phyloP scores from a whole-genome alignment of 2,888 invertebrate genomes.

The Archips crataeganus region DNA sequence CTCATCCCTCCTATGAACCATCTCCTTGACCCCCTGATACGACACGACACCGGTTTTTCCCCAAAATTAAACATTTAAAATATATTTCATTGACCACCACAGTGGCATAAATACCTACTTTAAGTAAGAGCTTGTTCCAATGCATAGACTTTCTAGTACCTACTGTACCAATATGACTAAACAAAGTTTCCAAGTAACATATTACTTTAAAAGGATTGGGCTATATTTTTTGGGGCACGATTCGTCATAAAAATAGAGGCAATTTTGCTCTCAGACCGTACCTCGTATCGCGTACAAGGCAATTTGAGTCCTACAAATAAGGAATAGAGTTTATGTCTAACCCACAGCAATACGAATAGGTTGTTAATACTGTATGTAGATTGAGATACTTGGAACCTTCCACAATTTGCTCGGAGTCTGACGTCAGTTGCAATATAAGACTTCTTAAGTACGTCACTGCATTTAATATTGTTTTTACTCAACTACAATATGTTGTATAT shows the following conservation, averaged over 20 bases:
- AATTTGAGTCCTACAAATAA: background rate
- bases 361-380: slow-evolving; percentile 18
- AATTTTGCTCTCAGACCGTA: slow-evolving; percentile 59
- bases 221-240: slow-evolving; percentile 46
- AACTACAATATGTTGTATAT: background rate
- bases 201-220: slow-evolving; percentile 35
- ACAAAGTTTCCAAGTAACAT: slow-evolving; percentile 26
- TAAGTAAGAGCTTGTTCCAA: no score
- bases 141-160: no score
- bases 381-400: slow-evolving; percentile 31
- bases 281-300: slow-evolving; percentile 42
- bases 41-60: no score
- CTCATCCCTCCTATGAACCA: no score
- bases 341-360: background rate
- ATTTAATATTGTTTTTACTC: background rate
- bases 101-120: background rate
- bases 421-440: slow-evolving; percentile 25
- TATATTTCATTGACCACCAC: no score
- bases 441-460: slow-evolving; percentile 12
- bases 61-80: background rate
- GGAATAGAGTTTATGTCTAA: background rate
- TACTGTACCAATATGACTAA: slow-evolving; percentile 11
- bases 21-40: no score
- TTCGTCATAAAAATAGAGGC: slow-evolving; percentile 64
- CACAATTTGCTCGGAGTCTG: slow-evolving; percentile 25